These are phyloP conservation scores for Melanotus villosus DNA, from an alignment of 2,888 invertebrate genomes.

Conservation along the genomic window DNA sequence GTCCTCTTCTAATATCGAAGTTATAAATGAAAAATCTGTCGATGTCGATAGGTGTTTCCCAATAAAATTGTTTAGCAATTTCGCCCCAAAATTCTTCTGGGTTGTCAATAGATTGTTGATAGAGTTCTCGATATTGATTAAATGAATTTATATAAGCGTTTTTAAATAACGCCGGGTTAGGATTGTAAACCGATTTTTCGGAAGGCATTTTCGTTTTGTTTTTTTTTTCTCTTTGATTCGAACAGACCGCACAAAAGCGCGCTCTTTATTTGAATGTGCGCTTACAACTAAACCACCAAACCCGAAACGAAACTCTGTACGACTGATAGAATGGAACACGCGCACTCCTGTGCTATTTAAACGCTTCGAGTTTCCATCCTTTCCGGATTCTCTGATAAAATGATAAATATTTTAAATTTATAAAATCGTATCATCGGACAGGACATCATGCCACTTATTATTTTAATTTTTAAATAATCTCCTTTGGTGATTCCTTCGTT, in stretches of 20 bases:
- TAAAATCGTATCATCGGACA: too few relatives aligned
- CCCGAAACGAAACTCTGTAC: not conserved
- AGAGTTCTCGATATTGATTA: conserved; percentile 86
- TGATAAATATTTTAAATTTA: too few relatives aligned
- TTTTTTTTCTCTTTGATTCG: too few relatives aligned
- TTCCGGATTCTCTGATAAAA: conserved; percentile 16
- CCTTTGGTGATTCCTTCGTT: not conserved
- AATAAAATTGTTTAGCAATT: conserved; percentile 93
- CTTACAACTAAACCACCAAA: conserved; percentile 30
- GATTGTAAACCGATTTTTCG: conserved; percentile 73
- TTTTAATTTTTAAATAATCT: not conserved
- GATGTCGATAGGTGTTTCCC: conserved; percentile 84
- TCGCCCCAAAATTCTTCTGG: conserved; percentile 95
- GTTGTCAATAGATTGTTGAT: conserved; percentile 88
- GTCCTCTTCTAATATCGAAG: conserved; percentile 91
- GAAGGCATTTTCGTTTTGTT: conserved; percentile 75
- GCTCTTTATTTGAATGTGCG: conserved; percentile 33
- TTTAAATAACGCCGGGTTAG: conserved; percentile 72
- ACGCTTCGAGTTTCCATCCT: not conserved
- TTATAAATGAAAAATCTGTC: conserved; percentile 91
- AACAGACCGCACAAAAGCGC: too few relatives aligned
- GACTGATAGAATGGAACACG: conserved; percentile 38
- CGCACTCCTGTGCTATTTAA: conserved; percentile 36
- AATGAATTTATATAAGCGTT: conserved; percentile 79
- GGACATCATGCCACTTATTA: too few relatives aligned